phyloP scores from a whole-genome alignment of 2,113 vertebrate species.

The Cercocebus atys region DNA sequence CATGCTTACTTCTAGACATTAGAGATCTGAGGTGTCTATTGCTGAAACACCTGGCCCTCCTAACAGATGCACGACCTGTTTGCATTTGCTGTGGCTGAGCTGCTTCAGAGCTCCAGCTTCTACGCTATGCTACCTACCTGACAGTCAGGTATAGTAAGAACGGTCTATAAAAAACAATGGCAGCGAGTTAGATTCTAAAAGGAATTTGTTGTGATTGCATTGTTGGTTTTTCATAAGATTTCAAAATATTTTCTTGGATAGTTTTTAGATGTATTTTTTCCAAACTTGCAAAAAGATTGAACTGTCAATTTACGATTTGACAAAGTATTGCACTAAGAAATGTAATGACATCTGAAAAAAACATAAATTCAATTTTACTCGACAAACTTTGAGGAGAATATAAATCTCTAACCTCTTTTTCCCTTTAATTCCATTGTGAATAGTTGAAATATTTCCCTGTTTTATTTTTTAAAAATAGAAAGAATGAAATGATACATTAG shows the following conservation, averaged over 20 bases:
- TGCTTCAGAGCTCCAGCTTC: neutral
- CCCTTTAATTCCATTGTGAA: neutral
- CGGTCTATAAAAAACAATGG: neutral
- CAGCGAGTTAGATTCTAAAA: neutral
- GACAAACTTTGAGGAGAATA: neutral
- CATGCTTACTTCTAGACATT: neutral
- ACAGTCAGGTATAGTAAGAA: fast-evolving
- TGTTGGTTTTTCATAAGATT: neutral
- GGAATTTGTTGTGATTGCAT: neutral
- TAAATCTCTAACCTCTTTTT: neutral
- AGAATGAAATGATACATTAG: neutral
- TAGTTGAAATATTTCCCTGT: neutral
- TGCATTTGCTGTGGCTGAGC: neutral
- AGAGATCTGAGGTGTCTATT: neutral
- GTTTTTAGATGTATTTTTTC: neutral
- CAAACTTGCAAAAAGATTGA: slow-evolving; percentile 19
- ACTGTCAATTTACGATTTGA: neutral
- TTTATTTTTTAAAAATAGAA: neutral
- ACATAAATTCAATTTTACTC: neutral
- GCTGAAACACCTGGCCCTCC: neutral
- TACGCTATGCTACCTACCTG: neutral
- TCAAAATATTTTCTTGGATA: slow-evolving; percentile 23
- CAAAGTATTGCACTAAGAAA: neutral
- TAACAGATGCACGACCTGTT: neutral
- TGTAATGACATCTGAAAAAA: slow-evolving; percentile 6